Conservation (phyloP, 2,113 vertebrate genomes). For the Cheirogaleus medius region DNA sequence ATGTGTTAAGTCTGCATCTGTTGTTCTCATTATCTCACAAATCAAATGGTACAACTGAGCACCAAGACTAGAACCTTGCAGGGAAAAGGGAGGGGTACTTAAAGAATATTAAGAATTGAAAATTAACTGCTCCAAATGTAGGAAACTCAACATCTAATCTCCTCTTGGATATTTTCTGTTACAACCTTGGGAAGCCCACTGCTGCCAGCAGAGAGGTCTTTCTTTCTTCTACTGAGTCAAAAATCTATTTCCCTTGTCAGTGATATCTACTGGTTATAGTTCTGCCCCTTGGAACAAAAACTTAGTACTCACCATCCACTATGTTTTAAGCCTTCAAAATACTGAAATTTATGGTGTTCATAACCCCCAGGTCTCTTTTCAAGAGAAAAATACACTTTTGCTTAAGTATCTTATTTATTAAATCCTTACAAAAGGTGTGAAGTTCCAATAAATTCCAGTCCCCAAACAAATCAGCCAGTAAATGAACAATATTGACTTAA, state of each 20-base stretch:
- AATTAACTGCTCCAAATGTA: conserved; percentile 7
- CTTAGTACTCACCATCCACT: not conserved
- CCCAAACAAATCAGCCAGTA: conserved; percentile 26
- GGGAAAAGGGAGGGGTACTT: not conserved
- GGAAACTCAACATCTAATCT: not conserved
- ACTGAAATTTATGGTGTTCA: not conserved
- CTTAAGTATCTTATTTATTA: conserved; percentile 20
- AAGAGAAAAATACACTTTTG: not conserved
- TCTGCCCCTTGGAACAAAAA: conserved; percentile 8
- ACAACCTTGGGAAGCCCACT: not conserved
- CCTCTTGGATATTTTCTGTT: not conserved
- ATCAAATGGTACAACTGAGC: conserved; percentile 1
- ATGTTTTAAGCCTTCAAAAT: conserved; percentile 36
- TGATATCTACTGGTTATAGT: conserved; percentile 6
- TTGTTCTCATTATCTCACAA: conserved; percentile 44
- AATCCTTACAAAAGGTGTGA: not conserved
- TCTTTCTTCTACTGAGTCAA: not conserved
- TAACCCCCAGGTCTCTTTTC: not conserved
- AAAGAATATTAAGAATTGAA: conserved; percentile 17
- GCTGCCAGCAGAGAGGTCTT: not conserved
- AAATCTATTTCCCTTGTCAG: not conserved
- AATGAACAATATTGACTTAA: not conserved
- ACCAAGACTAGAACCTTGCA: not conserved
- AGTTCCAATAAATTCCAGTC: not conserved
- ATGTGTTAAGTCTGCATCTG: not conserved